Evolutionary conservation across 2,888 invertebrate species (phyloP).

Genomic region (Euclidia mi): DNA sequence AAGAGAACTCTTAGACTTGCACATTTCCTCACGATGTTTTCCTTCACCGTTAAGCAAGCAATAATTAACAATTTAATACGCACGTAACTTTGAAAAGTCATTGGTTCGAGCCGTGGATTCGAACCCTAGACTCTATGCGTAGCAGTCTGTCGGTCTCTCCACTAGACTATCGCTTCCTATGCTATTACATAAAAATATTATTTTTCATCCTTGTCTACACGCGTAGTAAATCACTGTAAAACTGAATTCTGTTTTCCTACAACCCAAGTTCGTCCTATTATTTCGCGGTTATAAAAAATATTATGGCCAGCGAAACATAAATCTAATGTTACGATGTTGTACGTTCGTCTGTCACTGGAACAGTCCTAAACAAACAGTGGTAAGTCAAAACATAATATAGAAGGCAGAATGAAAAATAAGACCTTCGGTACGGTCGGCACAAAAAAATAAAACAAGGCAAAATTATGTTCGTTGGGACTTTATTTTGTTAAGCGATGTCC

Average conservation of each 20-base stretch:
- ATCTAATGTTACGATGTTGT: constrained; percentile 18
- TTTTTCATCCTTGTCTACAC: too few species aligned
- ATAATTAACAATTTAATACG: too few species aligned
- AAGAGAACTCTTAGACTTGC: too few species aligned
- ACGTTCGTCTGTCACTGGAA: constrained; percentile 29
- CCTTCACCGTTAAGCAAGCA: too few species aligned
- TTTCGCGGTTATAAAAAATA: constrained; percentile 11
- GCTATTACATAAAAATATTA: too few species aligned
- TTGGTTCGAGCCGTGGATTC: too few species aligned
- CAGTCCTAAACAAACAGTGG: constrained; percentile 50
- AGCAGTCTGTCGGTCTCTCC: too few species aligned
- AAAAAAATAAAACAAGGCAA: constrained; percentile 28
- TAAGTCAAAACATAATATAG: constrained; percentile 44
- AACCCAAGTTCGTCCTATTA: neutral
- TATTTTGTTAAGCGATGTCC: neutral
- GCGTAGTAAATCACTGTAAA: neutral
- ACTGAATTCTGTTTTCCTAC: neutral
- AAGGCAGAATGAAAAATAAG: constrained; percentile 45
- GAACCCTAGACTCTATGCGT: too few species aligned
- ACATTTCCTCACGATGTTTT: too few species aligned
- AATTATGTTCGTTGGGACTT: constrained; percentile 24
- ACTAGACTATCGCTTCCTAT: too few species aligned
- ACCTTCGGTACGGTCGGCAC: constrained; percentile 34
- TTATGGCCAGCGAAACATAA: constrained; percentile 4
- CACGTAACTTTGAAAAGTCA: too few species aligned